Base-by-base conservation (phyloP, 2,113 vertebrate genomes). In the Loxodonta africana region DNA sequence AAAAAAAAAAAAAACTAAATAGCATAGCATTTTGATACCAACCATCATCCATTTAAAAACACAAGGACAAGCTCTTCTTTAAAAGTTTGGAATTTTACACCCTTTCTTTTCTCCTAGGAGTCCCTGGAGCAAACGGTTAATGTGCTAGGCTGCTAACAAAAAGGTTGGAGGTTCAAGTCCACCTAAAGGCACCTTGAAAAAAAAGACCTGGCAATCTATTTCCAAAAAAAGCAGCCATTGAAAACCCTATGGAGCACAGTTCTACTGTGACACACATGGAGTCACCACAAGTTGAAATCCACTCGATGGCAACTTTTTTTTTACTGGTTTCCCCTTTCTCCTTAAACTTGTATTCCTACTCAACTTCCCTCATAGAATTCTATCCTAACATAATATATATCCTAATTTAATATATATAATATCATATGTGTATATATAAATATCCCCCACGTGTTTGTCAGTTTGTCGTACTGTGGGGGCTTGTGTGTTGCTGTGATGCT, bases 1-100 rank as follows among this genome's bases (percentile, higher is more conserved):
- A 95, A 44, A 95, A 77, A 37, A 90, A 80, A 44, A 96, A 77
- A 37, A 92, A 80, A 85, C 73, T 83, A 44, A 90, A 88, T 44
- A 92, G n/a, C 17, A 20, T 62, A 44, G 69, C 57, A 62, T 44
- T 65, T 67, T n/a, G 8, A 20, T 63, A 57, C 8, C 80, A 84
- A 62, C 62, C 46, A 20, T 65, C 63, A 69, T 48, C 53, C 57
- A 83, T 28, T 41, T 80, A 57, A 83, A 83, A 85, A 73, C 15
- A 57, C 41, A 83, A 11, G 12, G 30, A 83, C 48, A 83, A 69
- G 23, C 8, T 71, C 53, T 95, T 65, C 63, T 90, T 46, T 86
- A 86, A 76, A 67, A 83, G 48, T 69, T 14, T 91, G 30, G n/a
- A 28, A 62, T 77, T 91, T 78, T 80, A 41, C 21, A 63, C 44